phyloP scores from a whole-genome alignment of 2,888 invertebrate species.

The Agrochola lychnidis region DNA sequence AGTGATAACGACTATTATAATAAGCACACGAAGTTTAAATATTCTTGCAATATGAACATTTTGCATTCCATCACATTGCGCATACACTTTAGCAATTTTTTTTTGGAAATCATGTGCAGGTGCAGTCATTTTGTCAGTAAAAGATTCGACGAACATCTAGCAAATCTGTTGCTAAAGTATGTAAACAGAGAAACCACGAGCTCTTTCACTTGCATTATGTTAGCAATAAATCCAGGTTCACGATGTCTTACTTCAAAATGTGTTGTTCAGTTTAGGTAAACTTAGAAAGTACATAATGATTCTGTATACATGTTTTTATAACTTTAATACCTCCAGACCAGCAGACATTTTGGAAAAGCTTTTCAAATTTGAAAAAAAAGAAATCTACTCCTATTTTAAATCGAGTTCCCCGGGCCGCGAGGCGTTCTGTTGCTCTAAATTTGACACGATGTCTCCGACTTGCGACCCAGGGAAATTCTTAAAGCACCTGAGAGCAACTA shows the following conservation, averaged over 20 bases:
- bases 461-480: background rate
- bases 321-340: background rate
- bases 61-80: background rate
- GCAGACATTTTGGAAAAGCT: background rate
- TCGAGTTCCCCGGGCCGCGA: background rate
- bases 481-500: background rate
- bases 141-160: background rate
- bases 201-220: no score
- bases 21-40: background rate
- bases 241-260: background rate
- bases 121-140: background rate
- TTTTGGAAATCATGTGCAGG: no score
- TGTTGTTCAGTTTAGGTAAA: background rate
- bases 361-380: no score
- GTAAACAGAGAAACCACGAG: background rate
- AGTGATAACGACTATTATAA: conserved; percentile 4
- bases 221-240: background rate
- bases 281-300: background rate
- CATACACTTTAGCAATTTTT: background rate
- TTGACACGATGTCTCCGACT: background rate
- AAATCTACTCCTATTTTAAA: background rate
- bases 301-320: background rate
- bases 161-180: background rate
- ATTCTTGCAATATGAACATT: background rate
- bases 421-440: background rate